A percentile compares a stretch with the other conserved stretches of the same genome.
These are phyloP conservation scores for Diplosoma virens DNA, from an alignment of 23 tunicate genomes.

Conservation along the genomic window DNA sequence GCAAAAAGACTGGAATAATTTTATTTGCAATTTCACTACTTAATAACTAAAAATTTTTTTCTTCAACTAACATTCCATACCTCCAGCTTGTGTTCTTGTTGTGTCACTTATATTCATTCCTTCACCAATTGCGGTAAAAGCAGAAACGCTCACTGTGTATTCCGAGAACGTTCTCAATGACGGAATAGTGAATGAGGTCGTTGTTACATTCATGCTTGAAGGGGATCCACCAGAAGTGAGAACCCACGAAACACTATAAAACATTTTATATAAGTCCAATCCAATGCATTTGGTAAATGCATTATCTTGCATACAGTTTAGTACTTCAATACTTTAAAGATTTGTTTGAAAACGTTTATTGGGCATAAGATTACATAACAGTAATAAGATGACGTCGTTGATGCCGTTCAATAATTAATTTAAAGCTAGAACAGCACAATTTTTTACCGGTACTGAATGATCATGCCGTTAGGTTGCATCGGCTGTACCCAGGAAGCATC, in stretches of 20 bases:
- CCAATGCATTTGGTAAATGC: too few species aligned
- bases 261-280: neutral
- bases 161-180: constrained; percentile 22
- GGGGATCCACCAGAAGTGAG: neutral
- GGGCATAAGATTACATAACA: too few species aligned
- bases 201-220: neutral
- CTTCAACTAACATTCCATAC: constrained; percentile 24
- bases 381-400: too few species aligned
- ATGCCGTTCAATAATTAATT: too few species aligned
- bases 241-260: neutral
- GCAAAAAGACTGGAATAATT: too few species aligned
- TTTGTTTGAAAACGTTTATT: too few species aligned
- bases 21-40: too few species aligned
- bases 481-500: constrained; percentile 41
- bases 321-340: too few species aligned
- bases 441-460: constrained; percentile 63
- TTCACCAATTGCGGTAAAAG: constrained; percentile 30
- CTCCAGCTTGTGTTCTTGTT: constrained; percentile 33
- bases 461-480: constrained; percentile 32
- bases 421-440: too few species aligned
- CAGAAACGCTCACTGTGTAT: constrained; percentile 50
- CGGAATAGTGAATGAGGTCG: constrained; percentile 17
- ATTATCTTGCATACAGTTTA: too few species aligned
- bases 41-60: too few species aligned
- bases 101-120: neutral